Percentiles rank a stretch among this genome's conserved stretches.
Conservation (phyloP, 2,888 invertebrate species). For the Euclidia mi region DNA sequence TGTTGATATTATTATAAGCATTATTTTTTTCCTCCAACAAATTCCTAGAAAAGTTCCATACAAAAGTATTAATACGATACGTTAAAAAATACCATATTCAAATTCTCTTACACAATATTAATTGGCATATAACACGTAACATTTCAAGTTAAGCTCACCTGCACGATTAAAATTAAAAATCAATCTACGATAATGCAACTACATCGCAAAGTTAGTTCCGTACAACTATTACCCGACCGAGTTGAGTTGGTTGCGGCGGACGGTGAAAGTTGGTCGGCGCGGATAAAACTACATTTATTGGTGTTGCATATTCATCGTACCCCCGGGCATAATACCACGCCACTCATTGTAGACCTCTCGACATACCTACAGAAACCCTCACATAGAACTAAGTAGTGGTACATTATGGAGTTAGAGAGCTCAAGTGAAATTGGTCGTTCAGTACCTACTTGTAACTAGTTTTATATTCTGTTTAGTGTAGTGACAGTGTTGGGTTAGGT, state of each 20-base stretch:
- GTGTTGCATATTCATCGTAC: constrained; percentile 87
- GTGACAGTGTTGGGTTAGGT: constrained; percentile 70
- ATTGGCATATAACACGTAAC: constrained; percentile 1
- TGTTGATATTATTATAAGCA: not conserved
- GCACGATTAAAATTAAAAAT: constrained; percentile 51
- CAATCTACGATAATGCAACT: constrained; percentile 60
- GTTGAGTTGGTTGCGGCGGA: constrained; percentile 54
- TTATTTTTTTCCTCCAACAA: constrained; percentile 18
- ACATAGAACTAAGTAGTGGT: constrained; percentile 18
- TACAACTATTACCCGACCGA: constrained; percentile 57
- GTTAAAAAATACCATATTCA: not conserved
- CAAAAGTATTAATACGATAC: not conserved
- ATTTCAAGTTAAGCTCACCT: constrained; percentile 1
- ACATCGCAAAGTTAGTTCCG: constrained; percentile 59
- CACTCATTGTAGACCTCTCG: constrained; percentile 58
- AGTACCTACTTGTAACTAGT: constrained; percentile 73
- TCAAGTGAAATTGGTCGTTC: constrained; percentile 56
- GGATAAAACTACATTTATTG: constrained; percentile 87
- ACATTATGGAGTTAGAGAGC: constrained; percentile 40
- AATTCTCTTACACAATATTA: constrained; percentile 6
- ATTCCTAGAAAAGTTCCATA: constrained; percentile 11
- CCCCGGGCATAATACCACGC: constrained; percentile 69
- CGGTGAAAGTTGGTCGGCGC: constrained; percentile 82
- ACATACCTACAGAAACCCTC: constrained; percentile 17
- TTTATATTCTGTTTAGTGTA: constrained; percentile 78